A percentile compares a stretch with the other conserved stretches of the same genome.
These are phyloP conservation scores for Sturnus vulgaris DNA, from an alignment of 2,113 vertebrate genomes.

Conservation along the genomic window DNA sequence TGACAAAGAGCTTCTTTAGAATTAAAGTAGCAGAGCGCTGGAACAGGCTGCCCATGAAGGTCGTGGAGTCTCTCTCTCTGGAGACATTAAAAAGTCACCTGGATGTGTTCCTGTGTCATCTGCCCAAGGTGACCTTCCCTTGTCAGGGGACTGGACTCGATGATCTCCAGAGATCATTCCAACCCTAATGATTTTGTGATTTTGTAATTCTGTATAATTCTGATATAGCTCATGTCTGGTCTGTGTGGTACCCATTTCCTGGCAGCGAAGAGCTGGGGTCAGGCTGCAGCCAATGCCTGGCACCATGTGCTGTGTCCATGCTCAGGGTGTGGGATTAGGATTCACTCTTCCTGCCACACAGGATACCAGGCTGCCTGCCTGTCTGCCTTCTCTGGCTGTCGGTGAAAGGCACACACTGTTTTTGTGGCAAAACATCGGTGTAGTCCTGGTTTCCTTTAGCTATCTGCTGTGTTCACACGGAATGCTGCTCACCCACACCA, in stretches of 20 bases:
- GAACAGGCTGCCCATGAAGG: not conserved
- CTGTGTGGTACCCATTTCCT: not conserved
- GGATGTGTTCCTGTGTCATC: not conserved
- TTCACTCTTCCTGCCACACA: accelerated
- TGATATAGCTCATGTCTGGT: accelerated
- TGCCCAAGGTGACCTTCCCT: not conserved
- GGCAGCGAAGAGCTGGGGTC: accelerated
- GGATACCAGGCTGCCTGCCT: accelerated
- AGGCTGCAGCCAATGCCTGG: not conserved
- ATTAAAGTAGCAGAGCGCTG: not conserved
- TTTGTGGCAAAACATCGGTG: not conserved
- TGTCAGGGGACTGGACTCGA: not conserved
- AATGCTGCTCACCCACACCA: not conserved
- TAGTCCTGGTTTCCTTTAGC: accelerated
- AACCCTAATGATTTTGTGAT: too few relatives aligned
- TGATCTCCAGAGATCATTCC: not conserved
- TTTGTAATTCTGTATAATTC: not conserved
- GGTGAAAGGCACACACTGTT: accelerated
- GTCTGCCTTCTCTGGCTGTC: not conserved
- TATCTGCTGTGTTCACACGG: not conserved
- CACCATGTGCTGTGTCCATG: accelerated
- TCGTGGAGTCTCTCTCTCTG: not conserved
- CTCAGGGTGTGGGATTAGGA: not conserved
- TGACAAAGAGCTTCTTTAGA: not conserved
- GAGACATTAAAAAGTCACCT: not conserved